phyloP scores from a whole-genome alignment of 2,113 vertebrate genomes.

The Forbesichthys agassizii region DNA sequence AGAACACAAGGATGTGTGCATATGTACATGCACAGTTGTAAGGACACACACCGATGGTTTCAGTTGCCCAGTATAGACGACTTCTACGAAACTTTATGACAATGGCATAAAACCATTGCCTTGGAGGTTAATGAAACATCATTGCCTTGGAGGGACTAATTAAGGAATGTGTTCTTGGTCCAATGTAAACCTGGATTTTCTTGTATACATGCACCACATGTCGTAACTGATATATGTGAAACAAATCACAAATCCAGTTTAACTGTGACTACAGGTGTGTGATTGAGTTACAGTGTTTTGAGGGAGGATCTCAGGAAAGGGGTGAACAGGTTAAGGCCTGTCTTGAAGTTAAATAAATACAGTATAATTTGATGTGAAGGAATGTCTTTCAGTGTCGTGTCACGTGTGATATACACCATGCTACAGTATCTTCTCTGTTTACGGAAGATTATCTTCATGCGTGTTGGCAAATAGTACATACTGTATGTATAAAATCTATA shows the following conservation, averaged over 20 bases:
- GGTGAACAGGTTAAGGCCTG: conserved; percentile 61
- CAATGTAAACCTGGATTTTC: conserved; percentile 8
- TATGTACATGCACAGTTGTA: too few relatives aligned
- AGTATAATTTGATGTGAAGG: conserved; percentile 52
- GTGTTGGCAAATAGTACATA: neutral
- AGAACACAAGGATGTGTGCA: conserved; percentile 2
- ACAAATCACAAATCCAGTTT: conserved; percentile 18
- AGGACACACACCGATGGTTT: too few relatives aligned
- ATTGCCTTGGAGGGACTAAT: neutral
- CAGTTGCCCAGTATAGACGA: too few relatives aligned
- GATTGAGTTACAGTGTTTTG: conserved; percentile 33
- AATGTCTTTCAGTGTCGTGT: conserved; percentile 55
- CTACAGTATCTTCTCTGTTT: conserved; percentile 5
- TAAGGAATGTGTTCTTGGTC: neutral
- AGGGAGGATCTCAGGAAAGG: conserved; percentile 24
- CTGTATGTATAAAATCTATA: neutral
- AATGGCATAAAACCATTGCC: neutral
- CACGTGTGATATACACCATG: conserved; percentile 43
- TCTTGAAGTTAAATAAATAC: conserved; percentile 38
- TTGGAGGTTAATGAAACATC: neutral
- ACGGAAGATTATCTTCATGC: too few relatives aligned
- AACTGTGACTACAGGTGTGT: conserved; percentile 25
- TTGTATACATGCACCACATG: neutral
- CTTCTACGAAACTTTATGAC: neutral
- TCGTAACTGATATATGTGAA: conserved; percentile 23